Percentiles rank a stretch among this genome's conserved stretches.
These are phyloP conservation scores for Patiria miniata DNA, from an alignment of 35 echinoderm and acorn worm genomes.

Conservation along the genomic window DNA sequence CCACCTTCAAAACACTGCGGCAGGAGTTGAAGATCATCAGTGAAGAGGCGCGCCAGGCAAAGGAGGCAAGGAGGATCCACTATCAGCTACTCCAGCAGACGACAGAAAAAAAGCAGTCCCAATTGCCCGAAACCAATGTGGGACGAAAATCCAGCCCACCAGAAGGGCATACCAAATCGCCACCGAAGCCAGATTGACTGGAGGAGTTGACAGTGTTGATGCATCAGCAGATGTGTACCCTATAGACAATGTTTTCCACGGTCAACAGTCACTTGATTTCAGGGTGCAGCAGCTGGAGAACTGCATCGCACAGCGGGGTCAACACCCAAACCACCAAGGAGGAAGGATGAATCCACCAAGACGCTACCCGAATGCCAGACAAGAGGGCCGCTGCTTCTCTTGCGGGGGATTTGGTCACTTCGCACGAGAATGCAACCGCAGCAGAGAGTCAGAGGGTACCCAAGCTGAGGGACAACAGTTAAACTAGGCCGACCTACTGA, in stretches of 20 bases:
- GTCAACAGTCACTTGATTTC: constrained; percentile 3
- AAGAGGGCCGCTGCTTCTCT: neutral
- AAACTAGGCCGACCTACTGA: neutral
- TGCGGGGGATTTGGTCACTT: neutral
- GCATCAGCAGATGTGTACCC: neutral
- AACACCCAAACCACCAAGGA: neutral
- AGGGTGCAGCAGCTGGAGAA: no score
- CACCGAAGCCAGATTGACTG: neutral
- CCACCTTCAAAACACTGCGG: neutral
- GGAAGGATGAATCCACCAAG: neutral
- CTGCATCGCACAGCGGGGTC: neutral
- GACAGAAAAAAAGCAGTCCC: neutral
- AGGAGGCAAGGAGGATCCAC: neutral
- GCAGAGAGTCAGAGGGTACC: neutral
- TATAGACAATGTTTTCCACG: neutral
- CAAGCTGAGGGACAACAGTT: neutral
- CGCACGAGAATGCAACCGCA: neutral
- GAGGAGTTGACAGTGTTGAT: neutral
- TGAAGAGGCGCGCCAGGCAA: neutral
- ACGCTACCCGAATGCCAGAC: neutral
- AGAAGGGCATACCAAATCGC: neutral
- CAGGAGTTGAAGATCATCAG: constrained; percentile 3
- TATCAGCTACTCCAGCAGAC: neutral
- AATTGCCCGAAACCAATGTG: neutral
- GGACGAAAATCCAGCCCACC: neutral